phyloP scores from a whole-genome alignment of 2,888 invertebrate genomes.

The Lithophane ornitopus region DNA sequence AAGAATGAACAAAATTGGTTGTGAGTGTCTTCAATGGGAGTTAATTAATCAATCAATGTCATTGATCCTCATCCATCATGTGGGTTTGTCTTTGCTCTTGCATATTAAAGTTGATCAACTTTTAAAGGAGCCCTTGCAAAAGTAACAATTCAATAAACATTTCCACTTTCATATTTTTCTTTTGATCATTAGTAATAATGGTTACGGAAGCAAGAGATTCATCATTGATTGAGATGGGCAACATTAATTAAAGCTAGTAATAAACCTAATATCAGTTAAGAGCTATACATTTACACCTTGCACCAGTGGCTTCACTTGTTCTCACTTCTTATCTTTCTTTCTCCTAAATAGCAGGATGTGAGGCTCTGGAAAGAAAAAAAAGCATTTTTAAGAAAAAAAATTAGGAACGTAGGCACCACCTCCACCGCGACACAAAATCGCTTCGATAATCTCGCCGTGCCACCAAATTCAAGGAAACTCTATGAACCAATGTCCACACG shows the following conservation, averaged over 20 bases:
- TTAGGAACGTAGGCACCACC: too few relatives aligned
- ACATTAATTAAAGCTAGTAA: slow-evolving; percentile 71
- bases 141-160: neutral
- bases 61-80: neutral
- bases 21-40: neutral
- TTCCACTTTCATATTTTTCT: slow-evolving; percentile 16
- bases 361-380: slow-evolving; percentile 92
- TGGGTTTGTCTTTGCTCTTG: neutral
- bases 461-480: too few relatives aligned
- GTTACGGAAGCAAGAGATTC: slow-evolving; percentile 52
- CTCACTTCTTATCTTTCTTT: slow-evolving; percentile 89
- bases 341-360: slow-evolving; percentile 97
- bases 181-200: slow-evolving; percentile 27
- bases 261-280: slow-evolving; percentile 73
- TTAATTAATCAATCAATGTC: neutral
- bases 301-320: slow-evolving; percentile 23
- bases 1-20: neutral
- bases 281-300: slow-evolving; percentile 78
- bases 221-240: slow-evolving; percentile 73
- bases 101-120: too few relatives aligned
- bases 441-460: too few relatives aligned
- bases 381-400: neutral
- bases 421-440: too few relatives aligned
- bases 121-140: neutral
- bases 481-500: too few relatives aligned